A percentile compares a stretch with the other conserved stretches of the same genome.
These are phyloP conservation scores for Oxytorus armatus DNA, from an alignment of 2,888 invertebrate species.

Conservation along the genomic window DNA sequence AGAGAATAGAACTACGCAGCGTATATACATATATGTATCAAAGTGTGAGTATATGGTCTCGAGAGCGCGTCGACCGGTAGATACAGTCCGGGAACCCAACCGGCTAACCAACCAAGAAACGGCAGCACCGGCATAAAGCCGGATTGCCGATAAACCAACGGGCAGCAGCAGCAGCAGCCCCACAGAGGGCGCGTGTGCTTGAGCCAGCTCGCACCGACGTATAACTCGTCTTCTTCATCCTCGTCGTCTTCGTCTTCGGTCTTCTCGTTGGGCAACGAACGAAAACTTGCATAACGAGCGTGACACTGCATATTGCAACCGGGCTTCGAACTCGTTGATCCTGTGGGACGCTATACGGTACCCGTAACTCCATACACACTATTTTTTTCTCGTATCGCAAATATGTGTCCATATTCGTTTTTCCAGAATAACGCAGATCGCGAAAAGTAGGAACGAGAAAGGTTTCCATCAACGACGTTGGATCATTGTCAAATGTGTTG, in stretches of 20 bases:
- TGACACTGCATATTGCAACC: conserved; percentile 60
- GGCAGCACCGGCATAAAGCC: conserved; percentile 41
- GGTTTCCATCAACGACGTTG: too few species aligned
- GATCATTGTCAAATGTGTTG: too few species aligned
- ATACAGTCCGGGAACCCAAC: conserved; percentile 67
- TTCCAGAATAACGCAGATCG: too few species aligned
- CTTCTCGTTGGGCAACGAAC: conserved; percentile 53
- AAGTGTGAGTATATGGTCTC: conserved; percentile 54
- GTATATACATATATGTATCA: not conserved
- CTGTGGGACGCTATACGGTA: conserved; percentile 22
- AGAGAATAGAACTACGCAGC: conserved; percentile 1
- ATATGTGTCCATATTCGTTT: too few species aligned
- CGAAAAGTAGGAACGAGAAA: too few species aligned
- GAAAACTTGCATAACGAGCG: conserved; percentile 76
- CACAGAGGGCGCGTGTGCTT: conserved; percentile 38
- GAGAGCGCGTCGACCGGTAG: conserved; percentile 64
- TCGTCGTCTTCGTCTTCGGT: conserved; percentile 39
- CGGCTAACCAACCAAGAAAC: conserved; percentile 68
- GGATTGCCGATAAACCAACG: conserved; percentile 53
- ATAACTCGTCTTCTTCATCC: conserved; percentile 43
- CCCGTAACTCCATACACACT: conserved; percentile 2
- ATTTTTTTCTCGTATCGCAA: not conserved
- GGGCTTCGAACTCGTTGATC: conserved; percentile 52
- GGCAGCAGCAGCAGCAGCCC: conserved; percentile 2
- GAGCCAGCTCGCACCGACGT: conserved; percentile 60